Evolutionary conservation across 2,797 vertebrate genomes (phyloP).

Genomic region (Parauchenoglanis punctatus): DNA sequence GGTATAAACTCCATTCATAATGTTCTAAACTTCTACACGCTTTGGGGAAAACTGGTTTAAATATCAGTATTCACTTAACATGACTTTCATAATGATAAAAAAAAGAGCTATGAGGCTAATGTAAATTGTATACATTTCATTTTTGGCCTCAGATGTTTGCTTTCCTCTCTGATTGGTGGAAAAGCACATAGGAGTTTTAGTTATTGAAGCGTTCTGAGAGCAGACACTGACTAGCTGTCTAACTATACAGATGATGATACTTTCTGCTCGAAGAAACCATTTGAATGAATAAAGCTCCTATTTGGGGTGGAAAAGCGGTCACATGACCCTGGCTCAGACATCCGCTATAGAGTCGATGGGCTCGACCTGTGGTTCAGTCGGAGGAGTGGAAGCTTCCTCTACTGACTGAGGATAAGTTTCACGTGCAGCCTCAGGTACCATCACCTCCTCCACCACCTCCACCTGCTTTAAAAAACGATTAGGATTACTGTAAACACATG

Average conservation of each 20-base stretch:
- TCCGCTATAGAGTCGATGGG: constrained; percentile 68
- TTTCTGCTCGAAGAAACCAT: constrained; percentile 1
- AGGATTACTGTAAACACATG: background rate
- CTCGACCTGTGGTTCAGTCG: constrained; percentile 78
- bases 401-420: constrained; percentile 45
- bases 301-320: background rate
- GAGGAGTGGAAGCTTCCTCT: constrained; percentile 70
- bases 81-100: background rate
- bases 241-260: background rate
- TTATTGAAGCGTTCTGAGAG: background rate
- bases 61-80: background rate
- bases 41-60: background rate
- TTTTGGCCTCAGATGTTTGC: background rate
- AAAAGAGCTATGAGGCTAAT: background rate
- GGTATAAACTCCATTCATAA: background rate
- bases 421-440: constrained; percentile 54
- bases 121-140: background rate
- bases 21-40: background rate
- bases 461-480: constrained; percentile 61
- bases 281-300: background rate
- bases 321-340: constrained; percentile 42
- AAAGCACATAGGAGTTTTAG: background rate
- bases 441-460: constrained; percentile 71
- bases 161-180: constrained; percentile 10
- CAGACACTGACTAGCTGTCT: background rate